These are phyloP conservation scores for Halichoeres trimaculatus DNA, from an alignment of 2,113 vertebrate genomes.

Conservation along the genomic window DNA sequence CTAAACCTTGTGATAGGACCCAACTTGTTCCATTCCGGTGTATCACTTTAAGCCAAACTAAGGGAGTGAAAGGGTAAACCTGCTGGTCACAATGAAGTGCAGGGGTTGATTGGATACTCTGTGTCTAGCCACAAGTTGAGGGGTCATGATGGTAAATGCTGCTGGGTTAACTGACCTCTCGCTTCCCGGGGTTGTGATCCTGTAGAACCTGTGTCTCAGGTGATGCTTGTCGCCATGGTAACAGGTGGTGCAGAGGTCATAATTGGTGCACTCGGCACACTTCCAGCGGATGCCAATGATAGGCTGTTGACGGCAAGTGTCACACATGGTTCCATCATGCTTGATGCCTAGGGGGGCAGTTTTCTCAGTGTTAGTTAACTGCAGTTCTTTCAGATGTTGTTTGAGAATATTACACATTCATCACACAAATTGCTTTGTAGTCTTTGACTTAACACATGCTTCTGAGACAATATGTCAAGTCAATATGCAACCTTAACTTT, in stretches of 20 bases:
- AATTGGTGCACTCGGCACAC: constrained; percentile 99
- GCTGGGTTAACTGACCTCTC: constrained; percentile 87
- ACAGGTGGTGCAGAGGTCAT: constrained; percentile 98
- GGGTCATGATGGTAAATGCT: constrained; percentile 2
- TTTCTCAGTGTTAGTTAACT: background rate
- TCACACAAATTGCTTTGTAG: too few species aligned
- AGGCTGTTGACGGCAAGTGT: constrained; percentile 97
- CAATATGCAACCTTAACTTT: too few species aligned
- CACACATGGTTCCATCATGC: constrained; percentile 99
- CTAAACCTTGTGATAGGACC: too few species aligned
- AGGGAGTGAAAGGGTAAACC: background rate
- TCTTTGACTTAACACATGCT: too few species aligned
- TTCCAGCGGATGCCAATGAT: constrained; percentile 99
- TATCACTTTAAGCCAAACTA: constrained; percentile 21
- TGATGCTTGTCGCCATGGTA: constrained; percentile 99
- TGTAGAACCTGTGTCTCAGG: constrained; percentile 96
- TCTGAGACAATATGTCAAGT: too few species aligned
- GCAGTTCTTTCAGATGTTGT: background rate
- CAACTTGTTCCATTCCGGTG: too few species aligned
- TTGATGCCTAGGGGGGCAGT: constrained; percentile 89
- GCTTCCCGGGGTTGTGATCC: constrained; percentile 98
- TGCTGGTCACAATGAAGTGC: constrained; percentile 13
- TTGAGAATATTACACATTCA: too few species aligned
- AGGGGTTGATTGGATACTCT: constrained; percentile 4
- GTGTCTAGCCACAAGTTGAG: background rate